A percentile compares a stretch with the other conserved stretches of the same genome.
Evolutionary conservation across 2,113 vertebrate genomes (phyloP).

Genomic region (Meleagris gallopavo): DNA sequence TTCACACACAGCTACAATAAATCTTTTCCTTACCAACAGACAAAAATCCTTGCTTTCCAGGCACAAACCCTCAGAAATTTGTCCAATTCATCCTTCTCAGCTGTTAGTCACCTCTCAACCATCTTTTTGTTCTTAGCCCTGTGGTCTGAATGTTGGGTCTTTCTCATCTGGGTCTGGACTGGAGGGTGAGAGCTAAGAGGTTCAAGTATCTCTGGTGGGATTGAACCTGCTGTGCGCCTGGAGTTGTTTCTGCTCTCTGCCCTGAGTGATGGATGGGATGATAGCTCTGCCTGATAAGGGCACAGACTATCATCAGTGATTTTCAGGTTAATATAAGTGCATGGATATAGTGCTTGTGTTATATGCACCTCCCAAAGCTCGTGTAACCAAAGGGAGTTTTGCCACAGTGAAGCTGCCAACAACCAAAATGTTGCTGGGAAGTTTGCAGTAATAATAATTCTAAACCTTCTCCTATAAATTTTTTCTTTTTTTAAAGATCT

Average conservation of each 20-base stretch:
- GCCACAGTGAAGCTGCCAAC: neutral
- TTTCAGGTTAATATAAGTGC: neutral
- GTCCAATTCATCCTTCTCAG: neutral
- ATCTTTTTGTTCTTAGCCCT: neutral
- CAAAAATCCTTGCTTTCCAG: neutral
- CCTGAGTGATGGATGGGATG: neutral
- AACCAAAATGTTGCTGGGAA: neutral
- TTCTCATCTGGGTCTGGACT: constrained; percentile 86
- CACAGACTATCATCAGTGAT: neutral
- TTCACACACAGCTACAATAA: neutral
- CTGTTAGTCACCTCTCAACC: neutral
- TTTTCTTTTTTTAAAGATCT: neutral
- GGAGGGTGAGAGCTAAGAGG: constrained; percentile 88
- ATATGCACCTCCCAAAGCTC: neutral
- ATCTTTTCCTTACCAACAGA: neutral
- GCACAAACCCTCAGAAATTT: neutral
- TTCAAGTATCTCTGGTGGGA: constrained; percentile 85
- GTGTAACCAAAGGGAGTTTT: neutral
- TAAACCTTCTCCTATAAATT: neutral
- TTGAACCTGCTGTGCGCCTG: neutral
- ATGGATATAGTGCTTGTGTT: neutral
- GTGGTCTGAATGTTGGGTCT: constrained; percentile 1
- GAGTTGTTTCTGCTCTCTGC: neutral
- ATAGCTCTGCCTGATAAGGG: neutral
- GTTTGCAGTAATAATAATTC: neutral